A percentile compares a stretch with the other conserved stretches of the same genome.
Conservation (phyloP, 2,113 vertebrate genomes). For the Sarotherodon lohbergeri region DNA sequence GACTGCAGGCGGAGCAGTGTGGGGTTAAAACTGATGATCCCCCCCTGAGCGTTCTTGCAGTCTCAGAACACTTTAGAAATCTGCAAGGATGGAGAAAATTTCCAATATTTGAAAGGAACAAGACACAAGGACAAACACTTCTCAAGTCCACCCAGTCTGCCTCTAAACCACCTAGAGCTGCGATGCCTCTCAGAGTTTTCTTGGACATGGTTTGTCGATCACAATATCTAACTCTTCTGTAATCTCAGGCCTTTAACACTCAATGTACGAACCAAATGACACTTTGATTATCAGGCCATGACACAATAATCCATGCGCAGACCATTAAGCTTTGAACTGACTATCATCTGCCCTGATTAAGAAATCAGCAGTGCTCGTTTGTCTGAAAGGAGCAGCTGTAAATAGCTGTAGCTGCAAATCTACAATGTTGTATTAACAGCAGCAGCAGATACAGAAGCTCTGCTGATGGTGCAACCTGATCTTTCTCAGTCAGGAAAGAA, state of each 20-base stretch:
- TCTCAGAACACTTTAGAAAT: conserved; percentile 60
- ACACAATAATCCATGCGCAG: conserved; percentile 24
- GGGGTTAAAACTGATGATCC: conserved; percentile 43
- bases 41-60: conserved; percentile 64
- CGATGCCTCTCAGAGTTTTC: not conserved
- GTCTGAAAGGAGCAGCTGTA: conserved; percentile 6
- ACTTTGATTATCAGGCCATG: not conserved
- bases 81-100: not conserved
- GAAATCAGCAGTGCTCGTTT: conserved; percentile 28
- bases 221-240: conserved; percentile 11
- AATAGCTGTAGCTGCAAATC: not conserved
- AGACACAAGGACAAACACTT: not conserved
- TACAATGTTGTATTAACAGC: not conserved
- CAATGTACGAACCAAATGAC: not conserved
- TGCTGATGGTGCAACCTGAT: conserved; percentile 4
- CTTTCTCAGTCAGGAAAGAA: not conserved
- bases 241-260: not conserved
- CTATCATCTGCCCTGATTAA: conserved; percentile 23
- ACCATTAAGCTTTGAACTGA: conserved; percentile 34
- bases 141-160: not conserved
- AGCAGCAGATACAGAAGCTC: not conserved
- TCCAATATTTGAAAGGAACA: not conserved
- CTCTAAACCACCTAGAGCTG: not conserved
- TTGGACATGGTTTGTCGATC: not conserved
- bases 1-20: conserved; percentile 66